A percentile compares a stretch with the other conserved stretches of the same genome.
Evolutionary conservation across 2,888 invertebrate species (phyloP).

Genomic region (Campopleginae sp.): DNA sequence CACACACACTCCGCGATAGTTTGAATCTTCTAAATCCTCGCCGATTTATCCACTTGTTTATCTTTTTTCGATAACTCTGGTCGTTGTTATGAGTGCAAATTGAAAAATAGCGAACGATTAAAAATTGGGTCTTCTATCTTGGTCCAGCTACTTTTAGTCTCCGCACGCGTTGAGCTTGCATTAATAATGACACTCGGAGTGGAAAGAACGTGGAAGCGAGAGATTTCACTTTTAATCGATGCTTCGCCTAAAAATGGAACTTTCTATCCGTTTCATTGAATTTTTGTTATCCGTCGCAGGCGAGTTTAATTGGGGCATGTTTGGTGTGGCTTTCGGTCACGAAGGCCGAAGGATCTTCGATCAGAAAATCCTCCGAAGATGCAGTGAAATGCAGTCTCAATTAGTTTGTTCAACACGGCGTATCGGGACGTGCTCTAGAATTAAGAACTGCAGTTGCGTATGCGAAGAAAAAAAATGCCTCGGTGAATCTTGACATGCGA

Average conservation of each 20-base stretch:
- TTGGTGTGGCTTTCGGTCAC: background rate
- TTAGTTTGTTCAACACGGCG: constrained; percentile 6
- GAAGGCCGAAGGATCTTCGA: background rate
- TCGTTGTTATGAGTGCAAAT: background rate
- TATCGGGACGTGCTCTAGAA: constrained; percentile 28
- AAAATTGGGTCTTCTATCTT: background rate
- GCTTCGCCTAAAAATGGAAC: background rate
- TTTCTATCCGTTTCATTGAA: constrained; percentile 5
- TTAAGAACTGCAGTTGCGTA: constrained; percentile 38
- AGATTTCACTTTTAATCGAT: background rate
- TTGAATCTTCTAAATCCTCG: background rate
- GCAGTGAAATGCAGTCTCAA: background rate
- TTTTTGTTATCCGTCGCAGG: background rate
- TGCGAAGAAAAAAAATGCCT: constrained; percentile 26
- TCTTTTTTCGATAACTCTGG: background rate
- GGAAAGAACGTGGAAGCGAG: background rate
- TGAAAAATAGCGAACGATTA: background rate
- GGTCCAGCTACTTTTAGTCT: background rate
- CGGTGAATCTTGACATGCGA: constrained; percentile 27
- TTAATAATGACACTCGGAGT: background rate
- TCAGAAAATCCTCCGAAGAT: background rate
- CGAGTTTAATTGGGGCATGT: background rate
- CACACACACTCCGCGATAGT: background rate
- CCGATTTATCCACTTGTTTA: background rate
- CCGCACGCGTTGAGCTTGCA: background rate